Percentiles rank a stretch among this genome's conserved stretches.
Evolutionary conservation across 2,113 vertebrate species (phyloP).

Genomic region (Dipodomys ordii): DNA sequence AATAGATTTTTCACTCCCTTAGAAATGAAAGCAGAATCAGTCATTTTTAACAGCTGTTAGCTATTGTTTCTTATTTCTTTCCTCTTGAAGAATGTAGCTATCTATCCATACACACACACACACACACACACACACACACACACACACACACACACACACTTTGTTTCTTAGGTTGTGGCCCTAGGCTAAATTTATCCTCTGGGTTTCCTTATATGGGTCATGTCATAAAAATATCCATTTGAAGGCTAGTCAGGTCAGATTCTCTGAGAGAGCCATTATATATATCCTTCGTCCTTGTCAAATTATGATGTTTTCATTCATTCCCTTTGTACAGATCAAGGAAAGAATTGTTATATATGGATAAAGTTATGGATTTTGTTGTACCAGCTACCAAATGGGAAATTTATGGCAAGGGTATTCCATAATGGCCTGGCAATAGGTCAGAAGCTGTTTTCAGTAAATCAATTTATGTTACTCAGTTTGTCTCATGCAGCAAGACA

Average conservation of each 20-base stretch:
- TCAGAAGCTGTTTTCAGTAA: slow-evolving; percentile 54
- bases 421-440: slow-evolving; percentile 39
- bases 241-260: slow-evolving; percentile 65
- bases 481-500: slow-evolving; percentile 52
- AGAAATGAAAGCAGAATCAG: neutral
- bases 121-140: neutral
- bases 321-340: slow-evolving; percentile 49
- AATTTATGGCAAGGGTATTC: slow-evolving; percentile 49
- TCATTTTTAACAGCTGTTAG: neutral
- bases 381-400: neutral
- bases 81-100: slow-evolving; percentile 16
- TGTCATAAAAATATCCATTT: slow-evolving; percentile 67
- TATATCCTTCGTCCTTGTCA: slow-evolving; percentile 67
- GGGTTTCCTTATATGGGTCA: slow-evolving; percentile 74
- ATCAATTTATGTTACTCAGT: slow-evolving; percentile 51
- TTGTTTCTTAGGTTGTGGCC: slow-evolving; percentile 62
- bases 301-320: slow-evolving; percentile 70
- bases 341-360: slow-evolving; percentile 54
- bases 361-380: slow-evolving; percentile 59
- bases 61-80: neutral
- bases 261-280: slow-evolving; percentile 64
- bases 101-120: neutral
- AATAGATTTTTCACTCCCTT: neutral
- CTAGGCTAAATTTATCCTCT: slow-evolving; percentile 62
- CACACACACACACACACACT: neutral